These are phyloP conservation scores for Labia minor DNA, from an alignment of 2,888 invertebrate species.

Conservation along the genomic window DNA sequence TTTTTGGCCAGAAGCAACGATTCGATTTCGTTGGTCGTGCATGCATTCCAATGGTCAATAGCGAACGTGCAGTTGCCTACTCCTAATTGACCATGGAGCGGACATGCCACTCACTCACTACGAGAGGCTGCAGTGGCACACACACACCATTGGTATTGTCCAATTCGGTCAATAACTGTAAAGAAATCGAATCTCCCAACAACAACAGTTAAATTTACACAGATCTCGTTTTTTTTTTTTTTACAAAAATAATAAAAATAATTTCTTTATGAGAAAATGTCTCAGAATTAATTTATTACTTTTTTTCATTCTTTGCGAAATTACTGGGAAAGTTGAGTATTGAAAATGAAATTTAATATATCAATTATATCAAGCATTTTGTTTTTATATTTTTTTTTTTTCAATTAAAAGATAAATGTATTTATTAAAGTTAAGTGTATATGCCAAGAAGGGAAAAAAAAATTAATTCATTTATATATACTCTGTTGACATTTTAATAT, in stretches of 20 bases:
- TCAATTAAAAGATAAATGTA: too few relatives aligned
- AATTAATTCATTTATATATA: too few relatives aligned
- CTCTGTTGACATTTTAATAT: too few relatives aligned
- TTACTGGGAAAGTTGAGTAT: too few relatives aligned
- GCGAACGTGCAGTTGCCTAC: not conserved
- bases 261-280: not conserved
- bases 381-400: too few relatives aligned
- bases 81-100: not conserved
- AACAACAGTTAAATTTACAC: not conserved
- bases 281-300: not conserved
- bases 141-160: not conserved
- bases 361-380: too few relatives aligned
- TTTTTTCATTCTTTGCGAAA: too few relatives aligned
- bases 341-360: too few relatives aligned
- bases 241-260: not conserved
- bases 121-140: not conserved
- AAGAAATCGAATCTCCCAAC: not conserved
- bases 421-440: too few relatives aligned
- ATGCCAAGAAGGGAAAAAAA: too few relatives aligned
- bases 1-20: not conserved
- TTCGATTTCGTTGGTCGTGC: conserved; percentile 8
- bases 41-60: not conserved
- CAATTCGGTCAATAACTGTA: conserved; percentile 5
- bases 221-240: not conserved
- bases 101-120: not conserved